These are phyloP conservation scores for Sphecodes monilicornis DNA, from an alignment of 2,888 invertebrate genomes.

Conservation along the genomic window DNA sequence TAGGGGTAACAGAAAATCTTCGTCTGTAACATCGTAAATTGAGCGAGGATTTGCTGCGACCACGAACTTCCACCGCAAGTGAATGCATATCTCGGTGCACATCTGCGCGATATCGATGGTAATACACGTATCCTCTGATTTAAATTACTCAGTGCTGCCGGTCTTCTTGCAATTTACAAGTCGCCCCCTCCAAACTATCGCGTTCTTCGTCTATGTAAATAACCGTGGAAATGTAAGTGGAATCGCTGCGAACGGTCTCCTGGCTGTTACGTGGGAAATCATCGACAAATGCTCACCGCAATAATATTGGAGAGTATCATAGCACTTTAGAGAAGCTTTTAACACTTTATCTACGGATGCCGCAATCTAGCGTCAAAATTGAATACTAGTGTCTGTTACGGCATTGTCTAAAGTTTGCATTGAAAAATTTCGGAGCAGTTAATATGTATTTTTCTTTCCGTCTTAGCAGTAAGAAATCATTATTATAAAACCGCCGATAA, in stretches of 20 bases:
- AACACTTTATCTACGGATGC: background rate
- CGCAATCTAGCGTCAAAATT: background rate
- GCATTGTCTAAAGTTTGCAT: background rate
- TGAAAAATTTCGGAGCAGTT: background rate
- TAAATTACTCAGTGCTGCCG: slow-evolving; percentile 64
- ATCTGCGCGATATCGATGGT: slow-evolving; percentile 63
- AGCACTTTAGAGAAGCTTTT: background rate
- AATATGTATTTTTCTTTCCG: background rate
- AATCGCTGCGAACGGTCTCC: background rate
- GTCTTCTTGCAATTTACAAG: slow-evolving; percentile 63
- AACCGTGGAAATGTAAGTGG: background rate
- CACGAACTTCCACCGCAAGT: slow-evolving; percentile 80
- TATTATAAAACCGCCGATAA: background rate
- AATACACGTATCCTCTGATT: slow-evolving; percentile 72
- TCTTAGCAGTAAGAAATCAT: background rate
- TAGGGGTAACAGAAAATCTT: slow-evolving; percentile 71
- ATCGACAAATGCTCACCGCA: slow-evolving; percentile 5
- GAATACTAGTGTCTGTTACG: background rate
- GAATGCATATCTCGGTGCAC: slow-evolving; percentile 75
- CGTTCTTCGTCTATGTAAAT: slow-evolving; percentile 35
- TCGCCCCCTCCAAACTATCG: slow-evolving; percentile 37
- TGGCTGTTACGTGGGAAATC: slow-evolving; percentile 2
- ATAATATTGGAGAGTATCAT: background rate
- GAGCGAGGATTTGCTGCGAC: slow-evolving; percentile 81
- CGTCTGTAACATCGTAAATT: slow-evolving; percentile 81